Conservation (phyloP, 2,888 invertebrate genomes). For the Scelioninae gen. 2 region DNA sequence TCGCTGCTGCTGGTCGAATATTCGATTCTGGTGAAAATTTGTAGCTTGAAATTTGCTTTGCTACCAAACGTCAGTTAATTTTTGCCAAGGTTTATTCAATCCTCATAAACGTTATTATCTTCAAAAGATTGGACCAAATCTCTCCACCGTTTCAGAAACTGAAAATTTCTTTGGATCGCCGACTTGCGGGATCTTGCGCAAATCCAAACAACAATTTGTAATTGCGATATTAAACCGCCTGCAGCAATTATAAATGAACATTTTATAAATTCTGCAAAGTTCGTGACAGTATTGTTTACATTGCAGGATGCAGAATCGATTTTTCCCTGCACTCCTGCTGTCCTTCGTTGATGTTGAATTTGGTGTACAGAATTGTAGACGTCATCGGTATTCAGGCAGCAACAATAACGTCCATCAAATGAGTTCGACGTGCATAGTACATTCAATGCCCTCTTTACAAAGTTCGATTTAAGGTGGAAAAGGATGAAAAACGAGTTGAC, state of each 20-base stretch:
- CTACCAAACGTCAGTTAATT: too few relatives aligned
- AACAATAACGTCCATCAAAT: constrained; percentile 51
- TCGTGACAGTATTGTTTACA: constrained; percentile 17
- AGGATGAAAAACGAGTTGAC: constrained; percentile 14
- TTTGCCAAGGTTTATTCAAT: too few relatives aligned
- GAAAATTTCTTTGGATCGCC: too few relatives aligned
- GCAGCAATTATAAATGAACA: constrained; percentile 9
- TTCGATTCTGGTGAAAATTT: too few relatives aligned
- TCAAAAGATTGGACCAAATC: too few relatives aligned
- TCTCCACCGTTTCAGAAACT: too few relatives aligned
- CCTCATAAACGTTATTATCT: too few relatives aligned
- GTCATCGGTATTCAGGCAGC: constrained; percentile 49
- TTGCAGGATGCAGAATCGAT: constrained; percentile 10
- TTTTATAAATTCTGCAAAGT: constrained; percentile 6
- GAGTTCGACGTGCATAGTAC: constrained; percentile 51
- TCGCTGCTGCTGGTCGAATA: too few relatives aligned
- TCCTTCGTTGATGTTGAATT: constrained; percentile 44
- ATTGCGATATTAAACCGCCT: too few relatives aligned
- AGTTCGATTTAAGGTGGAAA: constrained; percentile 25
- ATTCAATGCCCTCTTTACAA: constrained; percentile 44
- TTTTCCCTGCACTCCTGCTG: constrained; percentile 25
- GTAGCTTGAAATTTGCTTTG: too few relatives aligned
- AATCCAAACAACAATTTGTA: too few relatives aligned
- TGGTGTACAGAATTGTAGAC: constrained; percentile 53
- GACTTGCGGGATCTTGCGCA: too few relatives aligned